These are phyloP conservation scores for Macrophya alboannulata DNA, from an alignment of 2,888 invertebrate species.

Conservation along the genomic window DNA sequence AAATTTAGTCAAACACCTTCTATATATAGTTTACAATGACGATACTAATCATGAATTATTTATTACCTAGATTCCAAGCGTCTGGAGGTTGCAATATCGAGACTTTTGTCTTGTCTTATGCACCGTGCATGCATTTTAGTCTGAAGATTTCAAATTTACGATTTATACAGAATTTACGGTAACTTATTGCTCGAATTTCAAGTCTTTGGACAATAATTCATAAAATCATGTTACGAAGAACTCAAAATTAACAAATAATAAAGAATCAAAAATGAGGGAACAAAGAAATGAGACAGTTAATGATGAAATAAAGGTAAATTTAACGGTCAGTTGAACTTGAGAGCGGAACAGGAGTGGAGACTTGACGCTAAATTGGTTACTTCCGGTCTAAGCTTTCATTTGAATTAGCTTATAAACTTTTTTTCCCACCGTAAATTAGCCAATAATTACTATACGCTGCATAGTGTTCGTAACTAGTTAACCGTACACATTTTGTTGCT, in stretches of 20 bases:
- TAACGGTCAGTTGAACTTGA: constrained; percentile 68
- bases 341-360: constrained; percentile 67
- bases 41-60: constrained; percentile 70
- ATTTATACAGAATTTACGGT: not conserved
- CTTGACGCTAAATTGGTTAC: constrained; percentile 68
- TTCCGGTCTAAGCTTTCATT: constrained; percentile 71
- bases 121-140: not conserved
- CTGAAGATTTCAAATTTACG: not conserved
- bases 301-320: constrained; percentile 63
- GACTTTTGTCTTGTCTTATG: not conserved
- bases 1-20: constrained; percentile 67
- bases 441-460: constrained; percentile 50
- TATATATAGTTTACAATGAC: constrained; percentile 67
- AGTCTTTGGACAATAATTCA: not conserved
- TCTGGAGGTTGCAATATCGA: not conserved
- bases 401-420: constrained; percentile 62
- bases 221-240: not conserved
- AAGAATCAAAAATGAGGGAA: not conserved
- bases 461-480: constrained; percentile 42
- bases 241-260: not conserved
- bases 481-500: not conserved
- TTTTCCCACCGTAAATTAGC: constrained; percentile 56
- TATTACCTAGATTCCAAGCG: constrained; percentile 52
- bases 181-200: too few relatives aligned
- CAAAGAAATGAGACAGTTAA: not conserved